Evolutionary conservation across 1,140 invertebrate genomes (phyloP), one percentile per base, ranked within the genome.

Genomic region (Diabrotica undecimpunctata): DNA sequence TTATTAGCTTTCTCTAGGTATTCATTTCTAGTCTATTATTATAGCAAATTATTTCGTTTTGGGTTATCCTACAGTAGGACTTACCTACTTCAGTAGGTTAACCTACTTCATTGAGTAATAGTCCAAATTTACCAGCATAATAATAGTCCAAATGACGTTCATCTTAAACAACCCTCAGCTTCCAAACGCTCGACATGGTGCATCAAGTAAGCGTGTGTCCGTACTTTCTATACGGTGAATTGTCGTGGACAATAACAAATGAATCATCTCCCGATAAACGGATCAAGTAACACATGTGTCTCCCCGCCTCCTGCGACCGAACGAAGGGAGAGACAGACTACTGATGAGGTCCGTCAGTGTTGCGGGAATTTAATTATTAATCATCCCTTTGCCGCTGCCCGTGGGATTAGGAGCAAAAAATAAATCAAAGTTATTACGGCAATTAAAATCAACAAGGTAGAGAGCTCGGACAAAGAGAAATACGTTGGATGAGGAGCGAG

Each of bases 241-340:
- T 64, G 69, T 64, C 63, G 38, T 52, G 72, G 69, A 72, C 70
- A 74, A 74, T 74, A 72, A 72, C 72, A 74, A 74, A 72, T 74
- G 72, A 74, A 74, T 74, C 72, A 74, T 74, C 72, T 69, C 68
- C 60, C 65, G 72, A 74, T 74, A 74, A 74, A 74, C 67, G 72
- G 72, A 74, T 74, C 72, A 70, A 74, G 72, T 74, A 74, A 74
- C 72, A 72, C 68, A 72, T 67, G 70, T 67, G 70, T 39, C 36
- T 54, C 36, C 61, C 61, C 52, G n/a, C 61, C 41, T 46, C 2
- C 41, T n/a, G n/a, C n/a, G 41, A 5, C 41, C 41, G 6, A 10
- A 5, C n/a, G n/a, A 46, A 46, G 41, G 41, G 41, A 46, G 41
- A 46, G n/a, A n/a, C 41, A 10, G 41, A 46, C 41, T 46, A 46